These are phyloP conservation scores for Notolepis coatsorum DNA, from an alignment of 2,797 vertebrate genomes.

Conservation along the genomic window DNA sequence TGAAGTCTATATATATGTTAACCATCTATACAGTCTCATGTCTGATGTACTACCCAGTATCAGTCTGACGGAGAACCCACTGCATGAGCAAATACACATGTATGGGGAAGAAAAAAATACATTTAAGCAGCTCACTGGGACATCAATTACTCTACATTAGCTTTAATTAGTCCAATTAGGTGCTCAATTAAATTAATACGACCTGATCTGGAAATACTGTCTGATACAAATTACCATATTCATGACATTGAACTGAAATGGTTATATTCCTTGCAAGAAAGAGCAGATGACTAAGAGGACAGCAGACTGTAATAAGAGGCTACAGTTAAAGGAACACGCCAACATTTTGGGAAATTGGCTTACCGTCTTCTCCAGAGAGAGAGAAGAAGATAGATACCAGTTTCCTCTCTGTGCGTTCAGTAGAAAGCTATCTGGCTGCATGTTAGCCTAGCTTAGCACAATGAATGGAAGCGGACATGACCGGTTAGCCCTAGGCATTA, in stretches of 20 bases:
- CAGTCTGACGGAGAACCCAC: background rate
- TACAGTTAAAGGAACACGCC: no score
- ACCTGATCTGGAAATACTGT: constrained; percentile 8
- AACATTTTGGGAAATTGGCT: no score
- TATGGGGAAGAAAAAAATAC: background rate
- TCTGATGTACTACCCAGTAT: no score
- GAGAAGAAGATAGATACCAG: no score
- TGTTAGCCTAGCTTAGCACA: no score
- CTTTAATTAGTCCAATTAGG: constrained; percentile 35
- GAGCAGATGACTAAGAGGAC: background rate
- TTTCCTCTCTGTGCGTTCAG: no score
- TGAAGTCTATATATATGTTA: background rate
- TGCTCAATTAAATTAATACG: constrained; percentile 7
- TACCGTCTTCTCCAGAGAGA: no score
- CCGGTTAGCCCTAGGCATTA: no score
- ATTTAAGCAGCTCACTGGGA: background rate
- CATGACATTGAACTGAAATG: background rate
- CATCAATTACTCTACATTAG: constrained; percentile 3
- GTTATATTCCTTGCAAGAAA: background rate
- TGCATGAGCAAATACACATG: background rate
- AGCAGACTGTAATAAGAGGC: no score
- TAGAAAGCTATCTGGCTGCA: no score
- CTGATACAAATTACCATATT: background rate
- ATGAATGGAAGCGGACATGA: no score
- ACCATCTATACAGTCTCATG: no score